Base-by-base conservation (phyloP, 1,140 invertebrate genomes). In the Cepaea nemoralis region DNA sequence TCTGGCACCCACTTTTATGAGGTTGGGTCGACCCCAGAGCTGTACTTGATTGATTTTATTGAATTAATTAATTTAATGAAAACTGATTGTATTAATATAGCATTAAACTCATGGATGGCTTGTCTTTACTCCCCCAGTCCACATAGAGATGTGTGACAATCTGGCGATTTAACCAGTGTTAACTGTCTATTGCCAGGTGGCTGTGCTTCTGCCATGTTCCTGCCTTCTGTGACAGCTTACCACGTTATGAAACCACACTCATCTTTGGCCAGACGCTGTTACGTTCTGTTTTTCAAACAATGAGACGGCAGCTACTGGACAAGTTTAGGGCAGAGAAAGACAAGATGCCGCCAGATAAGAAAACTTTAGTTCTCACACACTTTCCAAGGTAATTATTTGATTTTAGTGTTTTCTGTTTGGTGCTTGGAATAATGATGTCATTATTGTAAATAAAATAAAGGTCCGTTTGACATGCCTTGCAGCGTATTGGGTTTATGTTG, bases 191-290 rank as follows among this genome's bases (percentile, higher is more conserved):
- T 82, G 82, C 0, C 84, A 95, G 97, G 85, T 99, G 97, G 97
- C 91, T 99, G 37, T 96, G 98, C 22, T 98, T 97, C 88, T 98
- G 97, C 88, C 96, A 98, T 91, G 96, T 98, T 6, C 97, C 97
- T 22, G 95, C 96, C 14, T 97, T 98, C 90, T 99, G 97, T 88
- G 97, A 98, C 91, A 97, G 97, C 5, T 91, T 99, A 40, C 94
- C 94, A 0, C 95, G 97, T 90, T 96, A 95, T 87, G 97, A 98
- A 74, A 97, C 96, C 0, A 96, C 97, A 0, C 91, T 95, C 10
- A 96, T 97, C 6, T 99, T 99, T 92, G 97, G 97, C 0, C 93
- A 95, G 33, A 96, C 95, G 0, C 92, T 98, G 33, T 92, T 98
- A 0, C 93, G 95, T 33, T 96, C 96, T 10, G 95, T 98, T 0